These are phyloP conservation scores for Spheniscus mendiculus DNA, from an alignment of 2,113 vertebrate species.

Conservation along the genomic window DNA sequence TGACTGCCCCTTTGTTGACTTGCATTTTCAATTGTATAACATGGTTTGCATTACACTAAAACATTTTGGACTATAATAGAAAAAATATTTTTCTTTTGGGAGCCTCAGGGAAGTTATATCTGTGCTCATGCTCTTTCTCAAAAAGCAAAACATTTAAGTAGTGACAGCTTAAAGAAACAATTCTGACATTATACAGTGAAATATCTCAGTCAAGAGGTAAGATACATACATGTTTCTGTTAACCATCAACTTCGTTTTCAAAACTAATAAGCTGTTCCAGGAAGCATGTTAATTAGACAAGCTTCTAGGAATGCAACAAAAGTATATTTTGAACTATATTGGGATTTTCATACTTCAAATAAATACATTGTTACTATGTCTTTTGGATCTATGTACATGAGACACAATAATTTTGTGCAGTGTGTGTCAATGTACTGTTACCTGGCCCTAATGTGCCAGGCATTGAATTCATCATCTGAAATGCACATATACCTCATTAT, in stretches of 20 bases:
- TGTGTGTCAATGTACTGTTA: not conserved
- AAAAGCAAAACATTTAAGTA: not conserved
- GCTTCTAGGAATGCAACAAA: not conserved
- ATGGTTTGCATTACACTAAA: not conserved
- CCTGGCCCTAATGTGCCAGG: not conserved
- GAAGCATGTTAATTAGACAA: not conserved
- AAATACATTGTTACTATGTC: not conserved
- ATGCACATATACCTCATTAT: not conserved
- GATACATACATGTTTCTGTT: not conserved
- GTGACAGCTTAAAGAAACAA: conserved; percentile 26
- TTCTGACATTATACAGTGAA: conserved; percentile 33
- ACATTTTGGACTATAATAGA: not conserved
- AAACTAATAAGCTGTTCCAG: not conserved
- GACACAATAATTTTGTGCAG: not conserved
- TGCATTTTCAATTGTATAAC: not conserved
- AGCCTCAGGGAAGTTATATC: not conserved
- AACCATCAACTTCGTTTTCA: conserved; percentile 1
- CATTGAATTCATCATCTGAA: not conserved
- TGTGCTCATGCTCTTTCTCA: not conserved
- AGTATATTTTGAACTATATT: not conserved
- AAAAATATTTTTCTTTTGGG: not conserved
- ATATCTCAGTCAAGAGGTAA: conserved; percentile 4
- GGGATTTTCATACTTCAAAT: not conserved
- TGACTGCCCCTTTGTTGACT: not conserved
- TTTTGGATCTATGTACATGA: not conserved